Evolutionary conservation across 35 echinoderm and acorn worm species (phyloP).

Genomic region (Ophiothrix spiculata): DNA sequence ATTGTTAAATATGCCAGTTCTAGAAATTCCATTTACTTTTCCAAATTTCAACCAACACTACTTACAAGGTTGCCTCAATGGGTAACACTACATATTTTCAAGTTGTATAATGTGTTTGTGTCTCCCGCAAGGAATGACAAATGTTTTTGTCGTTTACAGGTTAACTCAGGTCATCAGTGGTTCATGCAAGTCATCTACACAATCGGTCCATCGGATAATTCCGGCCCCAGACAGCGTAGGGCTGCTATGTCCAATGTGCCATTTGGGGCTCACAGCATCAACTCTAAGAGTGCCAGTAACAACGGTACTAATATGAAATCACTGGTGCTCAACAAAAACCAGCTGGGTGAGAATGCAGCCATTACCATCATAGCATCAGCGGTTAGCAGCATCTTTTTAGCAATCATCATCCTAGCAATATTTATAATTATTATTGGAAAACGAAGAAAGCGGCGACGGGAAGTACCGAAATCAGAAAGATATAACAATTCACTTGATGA

Average conservation of each 20-base stretch:
- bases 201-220: slow-evolving; percentile 81
- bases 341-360: slow-evolving; percentile 17
- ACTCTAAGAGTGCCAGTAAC: slow-evolving; percentile 28
- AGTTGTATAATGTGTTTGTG: too few species aligned
- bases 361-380: slow-evolving; percentile 40
- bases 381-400: slow-evolving; percentile 30
- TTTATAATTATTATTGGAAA: slow-evolving; percentile 43
- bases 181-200: slow-evolving; percentile 98
- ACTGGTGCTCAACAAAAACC: slow-evolving; percentile 45
- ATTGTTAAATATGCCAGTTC: too few species aligned
- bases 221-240: slow-evolving; percentile 53
- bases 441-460: slow-evolving; percentile 8
- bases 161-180: slow-evolving; percentile 97
- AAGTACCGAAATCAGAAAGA: background rate
- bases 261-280: slow-evolving; percentile 31
- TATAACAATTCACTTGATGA: background rate
- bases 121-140: too few species aligned
- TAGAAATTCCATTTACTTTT: too few species aligned
- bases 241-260: slow-evolving; percentile 66
- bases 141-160: slow-evolving; percentile 31
- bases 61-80: too few species aligned
- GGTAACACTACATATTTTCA: too few species aligned
- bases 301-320: slow-evolving; percentile 91
- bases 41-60: too few species aligned
- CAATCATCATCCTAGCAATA: slow-evolving; percentile 43